Evolutionary conservation across 1,140 invertebrate genomes (phyloP).

Genomic region (Bombus pyrosoma): DNA sequence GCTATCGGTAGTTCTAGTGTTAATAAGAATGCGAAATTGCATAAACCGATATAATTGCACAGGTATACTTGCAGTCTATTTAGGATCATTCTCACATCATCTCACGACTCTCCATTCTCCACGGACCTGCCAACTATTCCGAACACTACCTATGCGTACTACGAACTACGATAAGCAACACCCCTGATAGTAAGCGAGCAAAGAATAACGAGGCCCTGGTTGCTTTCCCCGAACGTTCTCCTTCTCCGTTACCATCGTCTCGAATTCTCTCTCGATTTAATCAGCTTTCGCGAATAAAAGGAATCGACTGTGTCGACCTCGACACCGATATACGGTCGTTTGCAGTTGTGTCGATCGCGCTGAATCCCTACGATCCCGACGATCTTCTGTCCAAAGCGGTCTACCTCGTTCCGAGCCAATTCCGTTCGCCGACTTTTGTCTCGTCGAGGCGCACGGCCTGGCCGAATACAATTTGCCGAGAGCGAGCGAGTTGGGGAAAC

Average conservation of each 20-base stretch:
- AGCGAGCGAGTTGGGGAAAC: not conserved
- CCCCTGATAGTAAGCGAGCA: not conserved
- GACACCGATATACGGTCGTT: not conserved
- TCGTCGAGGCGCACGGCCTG: not conserved
- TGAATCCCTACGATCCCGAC: not conserved
- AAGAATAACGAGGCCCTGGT: not conserved
- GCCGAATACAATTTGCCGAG: not conserved
- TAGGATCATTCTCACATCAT: too few species aligned
- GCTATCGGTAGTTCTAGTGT: too few species aligned
- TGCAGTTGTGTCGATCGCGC: not conserved
- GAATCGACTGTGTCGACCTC: not conserved
- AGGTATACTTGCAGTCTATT: too few species aligned
- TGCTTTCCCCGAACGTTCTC: too few species aligned
- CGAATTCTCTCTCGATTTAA: not conserved
- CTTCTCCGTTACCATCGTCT: not conserved
- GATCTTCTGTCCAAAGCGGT: not conserved
- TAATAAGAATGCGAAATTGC: too few species aligned
- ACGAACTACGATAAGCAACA: not conserved
- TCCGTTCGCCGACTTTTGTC: not conserved
- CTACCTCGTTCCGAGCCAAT: slow-evolving; percentile 3
- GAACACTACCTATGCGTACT: not conserved
- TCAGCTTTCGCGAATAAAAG: slow-evolving; percentile 12
- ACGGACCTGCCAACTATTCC: not conserved
- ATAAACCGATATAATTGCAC: too few species aligned
- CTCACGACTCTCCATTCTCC: too few species aligned